Conservation (phyloP, 2,797 vertebrate genomes). For the Ctenopoma kingsleyae region DNA sequence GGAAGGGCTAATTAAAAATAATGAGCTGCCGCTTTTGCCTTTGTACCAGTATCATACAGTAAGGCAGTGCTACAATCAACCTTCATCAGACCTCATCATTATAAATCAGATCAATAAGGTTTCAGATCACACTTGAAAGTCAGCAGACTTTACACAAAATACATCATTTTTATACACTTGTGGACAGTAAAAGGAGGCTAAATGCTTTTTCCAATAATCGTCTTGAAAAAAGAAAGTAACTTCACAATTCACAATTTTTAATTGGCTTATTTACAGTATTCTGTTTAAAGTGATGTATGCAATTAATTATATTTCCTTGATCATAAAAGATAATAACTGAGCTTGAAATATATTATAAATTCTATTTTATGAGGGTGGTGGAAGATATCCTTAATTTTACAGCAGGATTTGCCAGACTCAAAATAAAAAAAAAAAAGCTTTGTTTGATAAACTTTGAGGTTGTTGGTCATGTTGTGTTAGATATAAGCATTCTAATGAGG, state of each 20-base stretch:
- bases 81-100: conserved; percentile 29
- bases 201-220: conserved; percentile 5
- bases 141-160: conserved; percentile 7
- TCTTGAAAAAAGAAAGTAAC: background rate
- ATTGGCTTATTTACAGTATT: conserved; percentile 37
- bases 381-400: conserved; percentile 10
- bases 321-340: conserved; percentile 20
- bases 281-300: conserved; percentile 24
- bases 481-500: background rate
- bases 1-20: conserved; percentile 58
- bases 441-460: conserved; percentile 2
- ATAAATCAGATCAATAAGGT: conserved; percentile 36
- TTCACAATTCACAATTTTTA: conserved; percentile 20
- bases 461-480: background rate
- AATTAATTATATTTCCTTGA: conserved; percentile 21
- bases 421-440: background rate
- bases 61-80: conserved; percentile 25
- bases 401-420: background rate
- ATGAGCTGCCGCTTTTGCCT: conserved; percentile 40
- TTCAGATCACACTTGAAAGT: conserved; percentile 19
- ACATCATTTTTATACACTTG: background rate
- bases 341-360: conserved; percentile 26
- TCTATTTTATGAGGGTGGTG: background rate
- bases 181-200: conserved; percentile 13
- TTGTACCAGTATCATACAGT: conserved; percentile 22